Evolutionary conservation across 2,113 vertebrate species (phyloP).

Genomic region (Ptyas mucosa): DNA sequence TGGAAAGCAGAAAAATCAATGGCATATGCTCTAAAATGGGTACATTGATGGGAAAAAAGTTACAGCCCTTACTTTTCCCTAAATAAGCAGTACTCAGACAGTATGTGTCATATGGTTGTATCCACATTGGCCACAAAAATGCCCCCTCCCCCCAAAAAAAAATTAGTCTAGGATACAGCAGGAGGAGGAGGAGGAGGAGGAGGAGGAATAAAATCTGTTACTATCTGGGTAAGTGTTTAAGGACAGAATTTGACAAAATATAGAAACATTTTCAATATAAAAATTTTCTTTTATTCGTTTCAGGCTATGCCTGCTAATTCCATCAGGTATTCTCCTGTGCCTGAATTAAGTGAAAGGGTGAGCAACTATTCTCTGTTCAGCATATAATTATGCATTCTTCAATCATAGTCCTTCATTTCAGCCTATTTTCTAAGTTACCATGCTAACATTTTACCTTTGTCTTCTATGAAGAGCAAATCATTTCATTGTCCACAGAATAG

Average conservation of each 20-base stretch:
- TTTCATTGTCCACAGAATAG: neutral
- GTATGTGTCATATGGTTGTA: neutral
- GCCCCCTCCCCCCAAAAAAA: no score
- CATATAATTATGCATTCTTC: conserved; percentile 25
- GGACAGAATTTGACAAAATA: neutral
- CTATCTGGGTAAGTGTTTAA: neutral
- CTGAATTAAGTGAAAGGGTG: conserved; percentile 20
- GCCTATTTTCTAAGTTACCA: conserved; percentile 7
- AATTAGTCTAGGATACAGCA: neutral
- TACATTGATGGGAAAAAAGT: neutral
- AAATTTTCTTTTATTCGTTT: neutral
- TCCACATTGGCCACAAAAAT: neutral
- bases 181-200: neutral
- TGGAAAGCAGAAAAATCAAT: neutral
- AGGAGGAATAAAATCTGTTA: neutral
- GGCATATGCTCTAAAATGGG: neutral
- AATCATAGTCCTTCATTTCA: conserved; percentile 18
- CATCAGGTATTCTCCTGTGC: neutral
- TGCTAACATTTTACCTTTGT: neutral
- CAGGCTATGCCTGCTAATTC: neutral
- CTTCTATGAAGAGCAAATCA: neutral
- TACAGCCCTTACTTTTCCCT: no score
- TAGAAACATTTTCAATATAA: neutral
- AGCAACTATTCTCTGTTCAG: neutral
- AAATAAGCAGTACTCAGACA: neutral